Evolutionary conservation across 2,113 vertebrate genomes (phyloP).

Genomic region (Rhinoderma darwinii): DNA sequence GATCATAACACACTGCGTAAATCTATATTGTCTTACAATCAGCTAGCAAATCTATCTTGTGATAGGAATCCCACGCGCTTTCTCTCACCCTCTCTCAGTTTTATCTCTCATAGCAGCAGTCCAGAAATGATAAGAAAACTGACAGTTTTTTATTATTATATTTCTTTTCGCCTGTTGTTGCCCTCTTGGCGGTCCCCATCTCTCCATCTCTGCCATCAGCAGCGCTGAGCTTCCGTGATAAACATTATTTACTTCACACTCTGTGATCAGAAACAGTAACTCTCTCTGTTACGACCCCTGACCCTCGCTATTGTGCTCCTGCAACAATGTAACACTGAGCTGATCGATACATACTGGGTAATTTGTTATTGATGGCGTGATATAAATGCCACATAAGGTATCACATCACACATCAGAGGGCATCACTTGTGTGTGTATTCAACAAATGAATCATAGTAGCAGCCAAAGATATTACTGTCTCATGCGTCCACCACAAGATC

Average conservation of each 20-base stretch:
- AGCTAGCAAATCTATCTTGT: constrained; percentile 68
- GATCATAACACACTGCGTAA: constrained; percentile 68
- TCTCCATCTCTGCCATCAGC: constrained; percentile 69
- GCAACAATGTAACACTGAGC: background rate
- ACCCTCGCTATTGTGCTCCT: constrained; percentile 26
- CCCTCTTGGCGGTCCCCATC: constrained; percentile 64
- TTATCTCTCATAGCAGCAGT: constrained; percentile 73
- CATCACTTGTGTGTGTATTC: background rate
- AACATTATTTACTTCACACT: constrained; percentile 64
- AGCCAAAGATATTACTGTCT: background rate
- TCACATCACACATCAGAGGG: background rate
- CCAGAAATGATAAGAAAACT: constrained; percentile 69
- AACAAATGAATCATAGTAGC: background rate
- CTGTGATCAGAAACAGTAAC: constrained; percentile 62
- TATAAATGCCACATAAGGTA: constrained; percentile 10
- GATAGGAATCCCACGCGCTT: constrained; percentile 67
- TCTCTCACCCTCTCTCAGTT: constrained; percentile 61
- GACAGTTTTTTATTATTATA: constrained; percentile 66
- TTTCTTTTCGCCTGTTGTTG: constrained; percentile 63
- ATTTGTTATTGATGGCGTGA: constrained; percentile 24
- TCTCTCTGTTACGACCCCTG: background rate
- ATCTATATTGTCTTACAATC: constrained; percentile 73
- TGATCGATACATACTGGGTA: constrained; percentile 34
- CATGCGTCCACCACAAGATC: background rate
- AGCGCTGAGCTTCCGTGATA: constrained; percentile 71